A percentile compares a stretch with the other conserved stretches of the same genome.
These are phyloP conservation scores for Megastigmus dorsalis DNA, from an alignment of 2,888 invertebrate genomes.

Conservation along the genomic window DNA sequence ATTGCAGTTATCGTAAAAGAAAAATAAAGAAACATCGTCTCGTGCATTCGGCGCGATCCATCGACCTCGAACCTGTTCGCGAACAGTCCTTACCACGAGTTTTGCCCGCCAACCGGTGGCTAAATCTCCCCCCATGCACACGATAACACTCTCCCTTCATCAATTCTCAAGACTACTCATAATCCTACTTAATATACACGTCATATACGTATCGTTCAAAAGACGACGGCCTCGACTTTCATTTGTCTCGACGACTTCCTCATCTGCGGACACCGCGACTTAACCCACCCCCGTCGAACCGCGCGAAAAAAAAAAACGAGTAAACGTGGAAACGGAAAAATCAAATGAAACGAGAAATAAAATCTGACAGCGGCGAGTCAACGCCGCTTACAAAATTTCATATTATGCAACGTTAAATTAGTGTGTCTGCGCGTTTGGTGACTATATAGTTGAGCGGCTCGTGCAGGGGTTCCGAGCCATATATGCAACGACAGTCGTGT, in stretches of 20 bases:
- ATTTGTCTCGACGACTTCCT: constrained; percentile 8
- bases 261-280: too few species aligned
- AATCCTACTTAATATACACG: constrained; percentile 42
- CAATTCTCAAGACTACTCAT: not conserved
- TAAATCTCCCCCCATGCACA: not conserved
- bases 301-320: too few species aligned
- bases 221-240: constrained; percentile 31
- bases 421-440: too few species aligned
- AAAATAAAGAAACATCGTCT: too few species aligned
- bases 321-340: not conserved
- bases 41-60: not conserved
- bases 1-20: too few species aligned
- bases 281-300: constrained; percentile 4
- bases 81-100: constrained; percentile 27
- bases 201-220: constrained; percentile 33
- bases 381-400: constrained; percentile 3
- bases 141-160: not conserved
- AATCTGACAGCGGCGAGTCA: constrained; percentile 22
- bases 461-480: too few species aligned
- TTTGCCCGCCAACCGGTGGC: constrained; percentile 32
- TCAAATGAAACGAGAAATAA: not conserved
- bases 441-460: too few species aligned
- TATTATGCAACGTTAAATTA: constrained; percentile 4
- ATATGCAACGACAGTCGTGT: too few species aligned
- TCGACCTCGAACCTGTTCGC: not conserved